Conservation (phyloP, 2,797 vertebrate species). For the Monodelphis domestica region DNA sequence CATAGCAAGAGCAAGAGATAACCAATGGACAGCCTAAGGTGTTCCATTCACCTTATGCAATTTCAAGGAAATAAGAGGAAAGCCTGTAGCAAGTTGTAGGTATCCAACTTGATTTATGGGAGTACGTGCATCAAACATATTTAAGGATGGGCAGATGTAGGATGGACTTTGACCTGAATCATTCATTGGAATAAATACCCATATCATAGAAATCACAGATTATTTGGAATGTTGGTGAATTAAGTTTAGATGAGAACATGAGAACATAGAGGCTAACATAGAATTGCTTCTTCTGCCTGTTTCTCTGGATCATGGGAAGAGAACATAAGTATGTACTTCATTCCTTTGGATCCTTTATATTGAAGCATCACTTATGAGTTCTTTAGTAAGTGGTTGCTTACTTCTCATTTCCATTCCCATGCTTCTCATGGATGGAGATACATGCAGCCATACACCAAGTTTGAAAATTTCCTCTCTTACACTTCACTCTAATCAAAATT, state of each 20-base stretch:
- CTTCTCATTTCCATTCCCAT: neutral
- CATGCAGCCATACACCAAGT: neutral
- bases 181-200: neutral
- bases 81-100: neutral
- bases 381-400: neutral
- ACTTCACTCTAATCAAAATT: too few species aligned
- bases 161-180: neutral
- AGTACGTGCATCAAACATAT: neutral
- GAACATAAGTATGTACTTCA: neutral
- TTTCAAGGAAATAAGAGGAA: neutral
- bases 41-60: neutral
- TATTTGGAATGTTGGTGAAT: neutral
- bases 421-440: neutral
- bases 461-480: neutral
- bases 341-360: neutral
- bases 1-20: neutral
- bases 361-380: neutral
- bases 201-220: neutral
- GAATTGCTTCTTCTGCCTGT: neutral
- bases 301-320: neutral
- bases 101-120: neutral
- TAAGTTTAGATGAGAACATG: neutral
- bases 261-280: neutral
- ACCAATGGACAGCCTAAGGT: neutral
- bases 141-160: neutral